Conservation (phyloP, 1,140 invertebrate genomes). For the Micrasema longulum region DNA sequence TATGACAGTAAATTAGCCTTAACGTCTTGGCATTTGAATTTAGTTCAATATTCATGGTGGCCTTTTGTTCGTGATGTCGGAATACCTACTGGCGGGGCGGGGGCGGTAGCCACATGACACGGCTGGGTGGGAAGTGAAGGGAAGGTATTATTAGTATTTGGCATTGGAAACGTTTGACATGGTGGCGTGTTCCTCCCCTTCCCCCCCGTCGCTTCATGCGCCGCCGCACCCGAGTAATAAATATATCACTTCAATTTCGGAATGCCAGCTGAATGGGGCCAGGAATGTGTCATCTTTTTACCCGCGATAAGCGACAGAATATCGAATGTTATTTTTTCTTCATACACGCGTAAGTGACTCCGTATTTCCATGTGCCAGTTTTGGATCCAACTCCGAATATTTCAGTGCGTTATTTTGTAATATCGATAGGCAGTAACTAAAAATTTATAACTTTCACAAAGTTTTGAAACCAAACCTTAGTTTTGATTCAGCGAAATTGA, state of each 20-base stretch:
- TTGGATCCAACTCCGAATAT: too few species aligned
- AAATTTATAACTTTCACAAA: too few species aligned
- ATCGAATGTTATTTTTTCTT: too few species aligned
- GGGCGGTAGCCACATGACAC: background rate
- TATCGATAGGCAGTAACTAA: too few species aligned
- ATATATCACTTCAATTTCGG: conserved; percentile 38
- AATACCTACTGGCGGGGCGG: background rate
- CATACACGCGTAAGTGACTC: too few species aligned
- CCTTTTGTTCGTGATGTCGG: conserved; percentile 18
- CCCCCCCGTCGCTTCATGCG: conserved; percentile 1
- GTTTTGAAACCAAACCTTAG: too few species aligned
- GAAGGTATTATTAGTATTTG: conserved; percentile 29
- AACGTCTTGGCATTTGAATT: conserved; percentile 8
- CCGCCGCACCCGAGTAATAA: conserved; percentile 36
- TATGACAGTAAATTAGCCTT: too few species aligned
- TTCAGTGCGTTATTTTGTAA: too few species aligned
- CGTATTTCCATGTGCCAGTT: too few species aligned
- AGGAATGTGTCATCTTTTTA: conserved; percentile 1
- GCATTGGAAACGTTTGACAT: conserved; percentile 39
- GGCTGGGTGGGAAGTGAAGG: too few species aligned
- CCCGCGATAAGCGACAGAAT: conserved; percentile 10
- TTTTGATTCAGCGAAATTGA: too few species aligned
- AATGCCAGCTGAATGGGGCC: background rate
- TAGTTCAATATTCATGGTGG: background rate
- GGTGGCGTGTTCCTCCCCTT: background rate